A percentile compares a stretch with the other conserved stretches of the same genome.
phyloP scores from a whole-genome alignment of 2,797 vertebrate genomes.

The Podargus strigoides region DNA sequence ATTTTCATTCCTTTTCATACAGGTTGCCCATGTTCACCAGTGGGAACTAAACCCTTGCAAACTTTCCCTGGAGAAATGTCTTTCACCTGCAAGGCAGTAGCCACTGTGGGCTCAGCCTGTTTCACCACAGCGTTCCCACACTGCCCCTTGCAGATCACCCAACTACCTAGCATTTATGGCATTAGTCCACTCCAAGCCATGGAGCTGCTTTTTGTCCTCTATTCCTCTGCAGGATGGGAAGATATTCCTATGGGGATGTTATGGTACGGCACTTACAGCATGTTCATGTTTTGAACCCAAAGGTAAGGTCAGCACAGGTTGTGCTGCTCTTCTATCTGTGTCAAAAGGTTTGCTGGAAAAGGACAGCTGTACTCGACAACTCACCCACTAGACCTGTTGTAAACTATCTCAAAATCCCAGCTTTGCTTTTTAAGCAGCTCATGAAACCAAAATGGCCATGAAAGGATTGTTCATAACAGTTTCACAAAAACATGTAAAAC shows the following conservation, averaged over 20 bases:
- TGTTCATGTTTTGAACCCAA: background rate
- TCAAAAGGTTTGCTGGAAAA: background rate
- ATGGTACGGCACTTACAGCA: fast-evolving
- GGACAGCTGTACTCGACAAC: background rate
- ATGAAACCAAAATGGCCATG: background rate
- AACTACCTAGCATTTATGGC: fast-evolving
- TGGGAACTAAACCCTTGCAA: background rate
- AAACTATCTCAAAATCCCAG: background rate
- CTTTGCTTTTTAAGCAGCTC: background rate
- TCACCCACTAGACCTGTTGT: background rate
- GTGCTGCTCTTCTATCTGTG: background rate
- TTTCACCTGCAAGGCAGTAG: background rate
- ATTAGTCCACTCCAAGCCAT: background rate
- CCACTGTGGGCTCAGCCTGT: background rate
- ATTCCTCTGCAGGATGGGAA: background rate
- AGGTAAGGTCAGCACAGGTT: background rate
- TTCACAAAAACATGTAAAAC: background rate
- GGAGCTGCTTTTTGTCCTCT: background rate
- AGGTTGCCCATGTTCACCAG: background rate
- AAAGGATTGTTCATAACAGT: background rate
- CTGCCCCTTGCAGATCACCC: background rate
- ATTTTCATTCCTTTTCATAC: background rate
- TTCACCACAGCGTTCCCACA: background rate
- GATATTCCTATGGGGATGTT: background rate
- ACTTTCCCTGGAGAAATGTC: background rate